A percentile compares a stretch with the other conserved stretches of the same genome.
Conservation (phyloP, 1,140 invertebrate species). For the Tetragnatha versicolor region DNA sequence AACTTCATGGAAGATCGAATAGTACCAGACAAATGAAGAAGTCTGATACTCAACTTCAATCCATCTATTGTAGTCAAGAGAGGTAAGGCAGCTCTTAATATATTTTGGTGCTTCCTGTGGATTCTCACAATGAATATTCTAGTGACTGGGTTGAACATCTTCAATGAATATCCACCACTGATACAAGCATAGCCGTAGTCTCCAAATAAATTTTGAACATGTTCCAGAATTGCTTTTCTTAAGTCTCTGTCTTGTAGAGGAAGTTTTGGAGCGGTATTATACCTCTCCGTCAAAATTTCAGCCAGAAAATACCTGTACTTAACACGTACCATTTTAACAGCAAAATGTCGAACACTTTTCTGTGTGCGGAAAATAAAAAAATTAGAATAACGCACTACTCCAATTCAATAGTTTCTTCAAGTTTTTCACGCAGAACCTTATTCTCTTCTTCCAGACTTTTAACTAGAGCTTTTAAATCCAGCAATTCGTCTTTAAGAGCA, state of each 20-base stretch:
- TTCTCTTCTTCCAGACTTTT: conserved; percentile 30
- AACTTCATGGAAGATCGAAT: conserved; percentile 31
- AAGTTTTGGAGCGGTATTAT: background rate
- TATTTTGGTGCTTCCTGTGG: background rate
- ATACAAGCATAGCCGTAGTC: conserved; percentile 37
- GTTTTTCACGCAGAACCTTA: conserved; percentile 13
- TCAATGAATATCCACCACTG: conserved; percentile 19
- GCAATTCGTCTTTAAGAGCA: conserved; percentile 17
- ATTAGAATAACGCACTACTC: background rate
- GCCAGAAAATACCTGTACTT: conserved; percentile 44
- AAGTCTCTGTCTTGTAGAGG: conserved; percentile 23
- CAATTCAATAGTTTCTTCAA: background rate
- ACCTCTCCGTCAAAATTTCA: conserved; percentile 10
- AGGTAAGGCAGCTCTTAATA: conserved; percentile 24
- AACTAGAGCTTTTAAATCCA: background rate
- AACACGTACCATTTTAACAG: conserved; percentile 41
- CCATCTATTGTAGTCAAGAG: conserved; percentile 4
- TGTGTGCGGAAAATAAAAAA: too few relatives aligned
- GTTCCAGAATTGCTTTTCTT: background rate
- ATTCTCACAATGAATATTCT: conserved; percentile 41
- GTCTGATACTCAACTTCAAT: conserved; percentile 8
- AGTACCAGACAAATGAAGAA: conserved; percentile 36
- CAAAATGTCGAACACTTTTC: too few relatives aligned
- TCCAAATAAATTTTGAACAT: conserved; percentile 32
- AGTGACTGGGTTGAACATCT: conserved; percentile 38